Conservation (phyloP, 2,113 vertebrate genomes). For the Corvus moneduloides region DNA sequence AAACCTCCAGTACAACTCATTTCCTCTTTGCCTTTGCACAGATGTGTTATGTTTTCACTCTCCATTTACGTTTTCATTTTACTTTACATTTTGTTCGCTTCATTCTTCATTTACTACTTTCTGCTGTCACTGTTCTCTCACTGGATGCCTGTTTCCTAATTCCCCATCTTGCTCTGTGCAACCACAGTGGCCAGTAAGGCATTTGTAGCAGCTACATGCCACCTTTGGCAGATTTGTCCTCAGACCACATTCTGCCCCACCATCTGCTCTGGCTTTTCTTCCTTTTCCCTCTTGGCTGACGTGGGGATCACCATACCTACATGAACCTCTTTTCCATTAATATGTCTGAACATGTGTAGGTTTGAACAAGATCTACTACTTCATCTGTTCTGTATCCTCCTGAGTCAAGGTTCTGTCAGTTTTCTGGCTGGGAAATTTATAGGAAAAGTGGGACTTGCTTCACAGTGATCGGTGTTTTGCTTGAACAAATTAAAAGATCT, state of each 20-base stretch:
- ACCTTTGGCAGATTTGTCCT: background rate
- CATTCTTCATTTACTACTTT: background rate
- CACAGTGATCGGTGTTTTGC: background rate
- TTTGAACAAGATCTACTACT: slow-evolving; percentile 18
- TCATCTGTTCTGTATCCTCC: slow-evolving; percentile 31
- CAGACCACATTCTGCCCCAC: background rate
- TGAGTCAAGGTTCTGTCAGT: background rate
- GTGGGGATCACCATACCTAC: background rate
- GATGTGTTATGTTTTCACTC: background rate
- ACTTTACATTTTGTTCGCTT: fast-evolving
- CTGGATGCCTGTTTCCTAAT: background rate
- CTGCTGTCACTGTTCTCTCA: background rate
- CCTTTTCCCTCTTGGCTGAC: background rate
- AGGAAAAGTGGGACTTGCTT: slow-evolving; percentile 25
- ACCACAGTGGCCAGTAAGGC: background rate
- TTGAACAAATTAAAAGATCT: slow-evolving; percentile 45
- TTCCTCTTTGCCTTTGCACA: background rate
- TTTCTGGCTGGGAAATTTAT: slow-evolving; percentile 48
- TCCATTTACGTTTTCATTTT: background rate
- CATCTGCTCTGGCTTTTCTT: background rate
- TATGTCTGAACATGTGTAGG: background rate
- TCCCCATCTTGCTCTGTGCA: background rate
- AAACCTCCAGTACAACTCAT: background rate
- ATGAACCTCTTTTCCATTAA: background rate
- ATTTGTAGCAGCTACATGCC: background rate